These are phyloP conservation scores for Brevimyrus niger DNA, from an alignment of 2,113 vertebrate genomes.

Conservation along the genomic window DNA sequence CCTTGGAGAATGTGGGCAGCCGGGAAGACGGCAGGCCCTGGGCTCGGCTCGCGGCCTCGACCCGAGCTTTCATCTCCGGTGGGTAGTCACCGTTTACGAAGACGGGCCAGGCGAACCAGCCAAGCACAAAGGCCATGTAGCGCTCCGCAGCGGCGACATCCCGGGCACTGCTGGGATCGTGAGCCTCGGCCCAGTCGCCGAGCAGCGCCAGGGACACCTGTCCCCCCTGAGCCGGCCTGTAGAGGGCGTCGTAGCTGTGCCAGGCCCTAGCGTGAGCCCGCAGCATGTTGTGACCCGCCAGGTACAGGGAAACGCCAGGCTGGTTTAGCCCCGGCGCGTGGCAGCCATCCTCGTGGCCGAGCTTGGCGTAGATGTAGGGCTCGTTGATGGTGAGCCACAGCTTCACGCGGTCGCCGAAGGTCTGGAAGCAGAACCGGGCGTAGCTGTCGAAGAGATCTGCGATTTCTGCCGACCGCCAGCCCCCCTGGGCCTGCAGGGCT, in stretches of 20 bases:
- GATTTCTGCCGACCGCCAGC: constrained; percentile 55
- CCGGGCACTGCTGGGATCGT: constrained; percentile 36
- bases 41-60: constrained; percentile 54
- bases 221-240: constrained; percentile 51
- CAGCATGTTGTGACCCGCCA: constrained; percentile 63
- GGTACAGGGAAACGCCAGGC: constrained; percentile 55
- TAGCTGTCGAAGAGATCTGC: constrained; percentile 58
- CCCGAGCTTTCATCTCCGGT: constrained; percentile 53
- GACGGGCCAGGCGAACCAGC: constrained; percentile 70
- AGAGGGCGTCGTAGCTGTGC: constrained; percentile 62
- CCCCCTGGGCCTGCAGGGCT: constrained; percentile 61
- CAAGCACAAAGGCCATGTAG: constrained; percentile 55
- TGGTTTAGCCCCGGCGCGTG: constrained; percentile 57
- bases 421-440: constrained; percentile 68
- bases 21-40: constrained; percentile 43
- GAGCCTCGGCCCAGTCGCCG: constrained; percentile 59
- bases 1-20: constrained; percentile 62
- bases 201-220: constrained; percentile 61
- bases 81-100: constrained; percentile 73
- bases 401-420: constrained; percentile 66
- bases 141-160: constrained; percentile 54
- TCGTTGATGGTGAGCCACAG: constrained; percentile 75
- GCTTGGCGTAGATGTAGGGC: constrained; percentile 50
- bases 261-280: constrained; percentile 65
- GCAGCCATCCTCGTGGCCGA: constrained; percentile 49